Evolutionary conservation across 2,888 invertebrate genomes (phyloP).

Genomic region (Petrophora chlorosata): DNA sequence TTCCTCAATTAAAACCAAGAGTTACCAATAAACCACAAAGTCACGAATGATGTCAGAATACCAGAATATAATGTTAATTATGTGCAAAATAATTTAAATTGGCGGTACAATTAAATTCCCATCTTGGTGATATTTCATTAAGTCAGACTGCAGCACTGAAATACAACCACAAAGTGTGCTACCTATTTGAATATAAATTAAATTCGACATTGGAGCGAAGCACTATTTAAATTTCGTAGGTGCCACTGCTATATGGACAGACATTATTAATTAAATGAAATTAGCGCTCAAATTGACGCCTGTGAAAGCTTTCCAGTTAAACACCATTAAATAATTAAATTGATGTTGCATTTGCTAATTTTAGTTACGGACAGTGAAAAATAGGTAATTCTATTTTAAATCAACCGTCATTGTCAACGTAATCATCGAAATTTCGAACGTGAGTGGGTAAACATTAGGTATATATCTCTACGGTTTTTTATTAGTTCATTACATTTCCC

Average conservation of each 20-base stretch:
- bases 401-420: too few relatives aligned
- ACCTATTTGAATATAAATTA: slow-evolving; percentile 28
- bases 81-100: neutral
- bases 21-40: too few relatives aligned
- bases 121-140: slow-evolving; percentile 10
- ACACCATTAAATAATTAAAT: neutral
- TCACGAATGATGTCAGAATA: too few relatives aligned
- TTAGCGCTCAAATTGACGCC: slow-evolving; percentile 5
- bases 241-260: slow-evolving; percentile 1
- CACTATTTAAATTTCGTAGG: slow-evolving; percentile 13
- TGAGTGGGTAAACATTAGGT: too few relatives aligned
- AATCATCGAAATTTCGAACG: too few relatives aligned
- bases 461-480: too few relatives aligned
- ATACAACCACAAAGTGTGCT: slow-evolving; percentile 16
- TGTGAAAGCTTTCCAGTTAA: slow-evolving; percentile 10
- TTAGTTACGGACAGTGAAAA: neutral
- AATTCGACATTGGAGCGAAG: slow-evolving; percentile 11
- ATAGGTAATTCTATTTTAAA: too few relatives aligned
- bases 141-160: slow-evolving; percentile 13
- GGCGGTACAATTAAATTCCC: too few relatives aligned
- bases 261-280: slow-evolving; percentile 20
- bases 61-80: neutral
- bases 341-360: neutral
- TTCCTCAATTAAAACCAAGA: too few relatives aligned
- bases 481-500: too few relatives aligned